Conservation (phyloP, 2,888 invertebrate species). For the Stramonita haemastoma region DNA sequence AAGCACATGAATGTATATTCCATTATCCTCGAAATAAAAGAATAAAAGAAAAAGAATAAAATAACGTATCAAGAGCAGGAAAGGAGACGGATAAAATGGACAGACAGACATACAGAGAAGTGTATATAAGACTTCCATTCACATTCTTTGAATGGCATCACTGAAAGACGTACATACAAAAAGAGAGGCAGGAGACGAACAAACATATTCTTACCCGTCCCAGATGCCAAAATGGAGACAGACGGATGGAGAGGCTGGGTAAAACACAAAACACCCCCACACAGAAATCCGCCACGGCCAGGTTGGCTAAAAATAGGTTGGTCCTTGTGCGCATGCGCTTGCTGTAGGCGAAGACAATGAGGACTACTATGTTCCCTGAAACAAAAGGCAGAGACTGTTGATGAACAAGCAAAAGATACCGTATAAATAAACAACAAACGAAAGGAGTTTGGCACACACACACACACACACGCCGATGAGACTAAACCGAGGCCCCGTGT, state of each 20-base stretch:
- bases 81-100: neutral
- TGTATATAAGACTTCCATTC: too few species aligned
- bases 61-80: neutral
- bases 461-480: too few species aligned
- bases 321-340: slow-evolving; percentile 90
- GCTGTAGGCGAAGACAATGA: slow-evolving; percentile 90
- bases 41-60: neutral
- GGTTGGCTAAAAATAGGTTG: slow-evolving; percentile 93
- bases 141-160: too few species aligned
- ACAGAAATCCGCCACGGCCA: slow-evolving; percentile 93
- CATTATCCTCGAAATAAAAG: neutral
- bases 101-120: neutral
- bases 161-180: too few species aligned
- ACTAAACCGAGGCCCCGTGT: too few species aligned
- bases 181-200: neutral
- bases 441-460: too few species aligned
- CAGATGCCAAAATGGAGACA: slow-evolving; percentile 79
- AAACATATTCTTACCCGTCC: slow-evolving; percentile 80
- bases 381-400: neutral
- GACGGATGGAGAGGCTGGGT: slow-evolving; percentile 84
- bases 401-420: too few species aligned
- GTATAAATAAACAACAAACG: too few species aligned
- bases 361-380: slow-evolving; percentile 90
- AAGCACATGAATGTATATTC: neutral
- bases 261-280: slow-evolving; percentile 94